These are phyloP conservation scores for Lucinisca nassula DNA, from an alignment of 2,888 invertebrate genomes.

Conservation along the genomic window DNA sequence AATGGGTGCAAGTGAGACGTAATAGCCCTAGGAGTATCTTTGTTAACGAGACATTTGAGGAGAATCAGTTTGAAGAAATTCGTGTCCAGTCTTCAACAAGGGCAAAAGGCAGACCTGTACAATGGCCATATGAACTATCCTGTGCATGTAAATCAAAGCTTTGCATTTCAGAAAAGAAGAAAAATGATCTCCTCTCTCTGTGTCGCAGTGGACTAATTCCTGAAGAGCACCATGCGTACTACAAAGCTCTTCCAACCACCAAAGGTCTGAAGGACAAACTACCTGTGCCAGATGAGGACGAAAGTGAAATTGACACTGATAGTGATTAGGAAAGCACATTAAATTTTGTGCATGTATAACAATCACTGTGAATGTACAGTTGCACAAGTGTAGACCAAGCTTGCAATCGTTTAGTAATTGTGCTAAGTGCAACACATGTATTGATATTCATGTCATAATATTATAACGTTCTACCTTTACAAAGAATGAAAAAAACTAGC, in stretches of 20 bases:
- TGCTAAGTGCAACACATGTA: too few species aligned
- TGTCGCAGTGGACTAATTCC: slow-evolving; percentile 5
- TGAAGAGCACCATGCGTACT: neutral
- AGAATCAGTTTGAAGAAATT: neutral
- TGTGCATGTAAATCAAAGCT: neutral
- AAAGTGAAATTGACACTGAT: too few species aligned
- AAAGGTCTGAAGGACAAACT: slow-evolving; percentile 3
- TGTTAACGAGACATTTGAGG: slow-evolving; percentile 13
- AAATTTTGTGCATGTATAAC: too few species aligned
- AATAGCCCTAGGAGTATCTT: neutral
- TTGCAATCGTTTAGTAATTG: too few species aligned
- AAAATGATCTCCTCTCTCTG: slow-evolving; percentile 10
- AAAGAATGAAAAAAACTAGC: too few species aligned
- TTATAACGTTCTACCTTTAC: too few species aligned
- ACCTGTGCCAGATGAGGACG: neutral
- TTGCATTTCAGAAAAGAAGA: slow-evolving; percentile 16
- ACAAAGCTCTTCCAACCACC: neutral
- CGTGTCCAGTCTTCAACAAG: neutral
- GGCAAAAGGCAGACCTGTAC: neutral
- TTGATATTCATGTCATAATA: too few species aligned
- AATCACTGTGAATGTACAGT: too few species aligned
- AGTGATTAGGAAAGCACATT: too few species aligned
- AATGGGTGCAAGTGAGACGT: slow-evolving; percentile 6
- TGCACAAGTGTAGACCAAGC: too few species aligned
- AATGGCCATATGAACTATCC: neutral